These are phyloP conservation scores for Mechanitis messenoides DNA, from an alignment of 2,888 invertebrate species.

Conservation along the genomic window DNA sequence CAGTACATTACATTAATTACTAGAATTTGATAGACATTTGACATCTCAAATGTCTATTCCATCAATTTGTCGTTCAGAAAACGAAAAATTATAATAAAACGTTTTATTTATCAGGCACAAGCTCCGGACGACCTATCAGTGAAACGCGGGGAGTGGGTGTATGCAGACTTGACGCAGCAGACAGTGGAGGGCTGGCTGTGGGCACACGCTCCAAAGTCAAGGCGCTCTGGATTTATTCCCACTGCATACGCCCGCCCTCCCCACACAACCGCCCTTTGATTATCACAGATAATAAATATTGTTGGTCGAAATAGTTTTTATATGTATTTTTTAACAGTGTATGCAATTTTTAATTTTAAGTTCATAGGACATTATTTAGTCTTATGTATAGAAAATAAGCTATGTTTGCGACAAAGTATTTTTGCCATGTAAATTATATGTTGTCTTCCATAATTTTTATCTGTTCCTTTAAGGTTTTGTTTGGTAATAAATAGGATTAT, in stretches of 20 bases:
- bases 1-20: not conserved
- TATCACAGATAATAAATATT: not conserved
- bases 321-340: not conserved
- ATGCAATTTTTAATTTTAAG: no score
- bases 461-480: constrained; percentile 19
- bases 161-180: constrained; percentile 94
- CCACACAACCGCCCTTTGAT: constrained; percentile 89
- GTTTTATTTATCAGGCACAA: constrained; percentile 79
- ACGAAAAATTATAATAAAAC: not conserved
- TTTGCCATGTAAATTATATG: constrained; percentile 24
- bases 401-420: not conserved
- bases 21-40: not conserved
- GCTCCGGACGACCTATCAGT: constrained; percentile 95
- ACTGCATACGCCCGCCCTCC: constrained; percentile 95
- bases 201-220: constrained; percentile 94
- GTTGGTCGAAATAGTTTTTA: not conserved
- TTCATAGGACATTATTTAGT: not conserved
- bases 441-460: constrained; percentile 39
- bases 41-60: not conserved
- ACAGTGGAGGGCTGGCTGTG: constrained; percentile 96
- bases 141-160: constrained; percentile 95
- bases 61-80: no score
- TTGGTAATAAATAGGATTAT: constrained; percentile 26
- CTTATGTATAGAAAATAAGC: not conserved
- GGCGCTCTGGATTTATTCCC: constrained; percentile 96